These are phyloP conservation scores for Numida meleagris DNA, from an alignment of 2,113 vertebrate genomes.

Conservation along the genomic window DNA sequence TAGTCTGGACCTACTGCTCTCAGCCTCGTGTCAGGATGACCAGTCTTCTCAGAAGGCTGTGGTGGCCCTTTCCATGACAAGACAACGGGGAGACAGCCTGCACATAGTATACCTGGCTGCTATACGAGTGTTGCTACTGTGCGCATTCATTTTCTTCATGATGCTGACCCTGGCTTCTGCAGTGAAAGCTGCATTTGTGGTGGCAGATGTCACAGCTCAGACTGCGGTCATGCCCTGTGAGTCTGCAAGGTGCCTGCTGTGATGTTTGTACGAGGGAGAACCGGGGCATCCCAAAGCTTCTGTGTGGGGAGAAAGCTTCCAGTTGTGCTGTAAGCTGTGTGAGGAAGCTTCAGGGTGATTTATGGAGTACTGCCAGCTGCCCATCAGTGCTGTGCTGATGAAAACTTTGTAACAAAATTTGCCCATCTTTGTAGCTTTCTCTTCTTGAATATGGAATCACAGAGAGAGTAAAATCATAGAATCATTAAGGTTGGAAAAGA, in stretches of 20 bases:
- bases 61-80: neutral
- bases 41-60: neutral
- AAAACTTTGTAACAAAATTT: no score
- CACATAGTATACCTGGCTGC: rapidly evolving
- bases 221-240: neutral
- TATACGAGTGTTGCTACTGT: neutral
- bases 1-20: neutral
- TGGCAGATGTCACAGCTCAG: rapidly evolving
- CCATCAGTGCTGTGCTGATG: no score
- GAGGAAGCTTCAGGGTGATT: neutral
- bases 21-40: rapidly evolving
- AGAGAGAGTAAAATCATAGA: no score
- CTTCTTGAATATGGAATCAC: no score
- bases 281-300: neutral
- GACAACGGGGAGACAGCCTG: rapidly evolving
- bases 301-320: no score
- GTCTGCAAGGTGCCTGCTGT: neutral
- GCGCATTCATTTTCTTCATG: no score
- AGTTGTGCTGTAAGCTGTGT: neutral
- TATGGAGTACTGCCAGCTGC: no score
- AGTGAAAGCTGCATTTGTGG: neutral
- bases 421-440: no score
- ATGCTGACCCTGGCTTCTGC: neutral
- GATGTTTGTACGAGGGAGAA: neutral
- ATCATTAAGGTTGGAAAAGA: no score